Base-by-base conservation (phyloP, 2,113 vertebrate genomes). In the Limnothrissa miodon region DNA sequence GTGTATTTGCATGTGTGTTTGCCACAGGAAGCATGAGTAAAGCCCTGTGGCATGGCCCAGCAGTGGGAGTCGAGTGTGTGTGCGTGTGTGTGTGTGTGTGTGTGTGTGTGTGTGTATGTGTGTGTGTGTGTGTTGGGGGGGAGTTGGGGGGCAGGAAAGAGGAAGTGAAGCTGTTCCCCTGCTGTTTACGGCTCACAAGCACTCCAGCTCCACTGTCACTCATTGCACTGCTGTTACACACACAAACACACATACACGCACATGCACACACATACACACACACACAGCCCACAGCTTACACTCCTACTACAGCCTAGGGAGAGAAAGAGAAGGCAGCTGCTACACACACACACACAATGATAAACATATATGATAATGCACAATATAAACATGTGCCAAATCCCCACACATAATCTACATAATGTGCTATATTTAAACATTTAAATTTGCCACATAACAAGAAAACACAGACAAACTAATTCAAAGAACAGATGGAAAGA, bases 1-100 rank as follows among this genome's bases (percentile, higher is more conserved):
- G 62, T 36, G 29, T 36, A 13, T 36, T 13, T 70, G 66, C 36
- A 13, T 70, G 29, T 70, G 66, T 36, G 13, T 70, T 2, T 17
- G 42, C 6, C 48, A 86, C 86, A 89, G 89, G 88, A 90, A 87
- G 83, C 79, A 51, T 80, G 84, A 89, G 82, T 87, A 66, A 74
- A 85, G 53, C 45, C 74, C n/a, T 33, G 45, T 62, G 78, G 87
- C 39, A 48, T 56, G 56, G 78, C 45, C 83, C 70, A 29, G 44
- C 74, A 78, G 80, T 25, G 74, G 78, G 36, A 80, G 80, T 81
- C 25, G 45, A n/a, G n/a, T n/a, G n/a, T n/a, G n/a, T n/a, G n/a
- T n/a, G n/a, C n/a, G n/a, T n/a, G n/a, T n/a, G n/a, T n/a, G n/a
- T n/a, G n/a, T n/a, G n/a, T n/a, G n/a, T n/a, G n/a, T n/a, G n/a